These are phyloP conservation scores for Gila orcuttii DNA, from an alignment of 2,113 vertebrate species.

Conservation along the genomic window DNA sequence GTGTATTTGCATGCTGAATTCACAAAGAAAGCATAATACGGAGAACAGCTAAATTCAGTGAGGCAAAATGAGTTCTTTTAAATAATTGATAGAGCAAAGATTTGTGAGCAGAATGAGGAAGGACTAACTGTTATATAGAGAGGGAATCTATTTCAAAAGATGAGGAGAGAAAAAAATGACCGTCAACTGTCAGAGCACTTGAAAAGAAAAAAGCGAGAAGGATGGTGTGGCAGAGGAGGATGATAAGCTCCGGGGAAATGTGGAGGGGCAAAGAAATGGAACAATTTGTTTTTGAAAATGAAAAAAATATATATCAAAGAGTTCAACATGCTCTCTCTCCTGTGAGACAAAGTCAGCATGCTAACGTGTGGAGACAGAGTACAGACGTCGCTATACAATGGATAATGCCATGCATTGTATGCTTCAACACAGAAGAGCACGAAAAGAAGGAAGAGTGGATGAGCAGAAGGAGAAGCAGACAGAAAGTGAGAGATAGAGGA, in stretches of 20 bases:
- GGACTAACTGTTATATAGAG: neutral
- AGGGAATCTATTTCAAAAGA: slow-evolving; percentile 36
- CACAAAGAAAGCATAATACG: neutral
- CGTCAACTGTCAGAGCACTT: slow-evolving; percentile 45
- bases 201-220: slow-evolving; percentile 40
- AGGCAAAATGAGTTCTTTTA: slow-evolving; percentile 1
- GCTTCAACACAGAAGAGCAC: neutral
- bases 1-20: slow-evolving; percentile 12
- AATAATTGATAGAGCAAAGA: slow-evolving; percentile 18
- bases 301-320: slow-evolving; percentile 58
- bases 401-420: neutral
- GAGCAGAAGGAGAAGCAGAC: neutral
- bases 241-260: slow-evolving; percentile 27
- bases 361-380: neutral
- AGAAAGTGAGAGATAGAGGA: neutral
- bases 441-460: neutral
- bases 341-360: slow-evolving; percentile 10
- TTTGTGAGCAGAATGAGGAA: neutral
- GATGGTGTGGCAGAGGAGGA: slow-evolving; percentile 22
- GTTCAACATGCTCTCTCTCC: slow-evolving; percentile 36
- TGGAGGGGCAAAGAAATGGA: slow-evolving; percentile 50
- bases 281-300: slow-evolving; percentile 61
- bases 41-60: neutral
- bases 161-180: neutral
- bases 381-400: slow-evolving; percentile 13